phyloP scores from a whole-genome alignment of 1,140 invertebrate genomes.

The Solenopsis fugax region DNA sequence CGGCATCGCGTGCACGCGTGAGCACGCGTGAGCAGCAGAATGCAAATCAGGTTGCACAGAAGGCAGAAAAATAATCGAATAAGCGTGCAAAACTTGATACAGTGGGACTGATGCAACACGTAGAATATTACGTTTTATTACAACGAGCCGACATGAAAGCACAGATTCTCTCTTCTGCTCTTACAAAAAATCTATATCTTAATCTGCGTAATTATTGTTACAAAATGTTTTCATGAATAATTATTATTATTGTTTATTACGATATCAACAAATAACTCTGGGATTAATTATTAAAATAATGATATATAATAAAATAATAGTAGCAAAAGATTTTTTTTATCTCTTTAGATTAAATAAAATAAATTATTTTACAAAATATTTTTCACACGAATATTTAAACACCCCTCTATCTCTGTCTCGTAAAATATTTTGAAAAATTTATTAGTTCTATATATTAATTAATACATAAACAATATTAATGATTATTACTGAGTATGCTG shows the following conservation, averaged over 20 bases:
- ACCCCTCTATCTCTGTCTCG: background rate
- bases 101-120: constrained; percentile 21
- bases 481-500: background rate
- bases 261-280: background rate
- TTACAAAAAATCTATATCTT: background rate
- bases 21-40: background rate
- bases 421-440: background rate
- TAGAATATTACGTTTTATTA: constrained; percentile 49
- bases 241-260: constrained; percentile 17
- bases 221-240: background rate
- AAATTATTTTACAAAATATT: background rate
- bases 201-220: background rate
- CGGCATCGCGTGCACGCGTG: background rate
- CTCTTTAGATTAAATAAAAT: background rate
- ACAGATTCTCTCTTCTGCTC: background rate
- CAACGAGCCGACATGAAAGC: constrained; percentile 9
- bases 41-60: constrained; percentile 25
- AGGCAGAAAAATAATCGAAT: constrained; percentile 43
- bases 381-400: background rate
- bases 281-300: constrained; percentile 14
- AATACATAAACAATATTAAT: background rate
- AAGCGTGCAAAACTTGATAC: constrained; percentile 65
- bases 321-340: background rate
- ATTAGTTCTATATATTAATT: background rate
- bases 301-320: background rate